These are phyloP conservation scores for Eulemur albifrons DNA, from an alignment of 2,797 vertebrate species.

Conservation along the genomic window DNA sequence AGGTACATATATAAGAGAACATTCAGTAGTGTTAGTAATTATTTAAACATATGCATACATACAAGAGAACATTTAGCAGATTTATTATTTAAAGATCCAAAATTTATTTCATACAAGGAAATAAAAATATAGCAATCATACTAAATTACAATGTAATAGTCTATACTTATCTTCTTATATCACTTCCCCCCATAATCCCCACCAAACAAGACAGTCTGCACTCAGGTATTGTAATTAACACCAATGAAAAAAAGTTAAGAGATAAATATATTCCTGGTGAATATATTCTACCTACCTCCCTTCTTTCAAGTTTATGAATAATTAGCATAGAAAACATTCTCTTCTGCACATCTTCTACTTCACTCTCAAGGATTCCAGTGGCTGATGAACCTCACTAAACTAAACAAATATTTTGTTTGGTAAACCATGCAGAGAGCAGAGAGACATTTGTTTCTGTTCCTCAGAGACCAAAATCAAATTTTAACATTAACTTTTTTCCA, in stretches of 20 bases:
- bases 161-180: slow-evolving; percentile 32
- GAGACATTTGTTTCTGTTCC: background rate
- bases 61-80: background rate
- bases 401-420: slow-evolving; percentile 1
- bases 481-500: slow-evolving; percentile 6
- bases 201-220: slow-evolving; percentile 36
- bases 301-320: slow-evolving; percentile 35
- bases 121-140: slow-evolving; percentile 22
- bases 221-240: background rate
- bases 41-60: background rate
- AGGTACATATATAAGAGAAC: background rate
- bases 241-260: slow-evolving; percentile 25
- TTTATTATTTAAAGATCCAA: background rate
- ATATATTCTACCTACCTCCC: slow-evolving; percentile 1
- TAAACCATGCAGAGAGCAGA: background rate
- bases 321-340: background rate
- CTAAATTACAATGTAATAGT: slow-evolving; percentile 36
- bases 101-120: slow-evolving; percentile 33
- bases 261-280: slow-evolving; percentile 12
- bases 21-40: background rate
- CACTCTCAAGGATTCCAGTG: background rate
- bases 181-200: background rate
- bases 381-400: background rate
- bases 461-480: slow-evolving; percentile 34
- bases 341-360: background rate